Evolutionary conservation across 2,113 vertebrate genomes (phyloP).

Genomic region (Enhydra lutris): DNA sequence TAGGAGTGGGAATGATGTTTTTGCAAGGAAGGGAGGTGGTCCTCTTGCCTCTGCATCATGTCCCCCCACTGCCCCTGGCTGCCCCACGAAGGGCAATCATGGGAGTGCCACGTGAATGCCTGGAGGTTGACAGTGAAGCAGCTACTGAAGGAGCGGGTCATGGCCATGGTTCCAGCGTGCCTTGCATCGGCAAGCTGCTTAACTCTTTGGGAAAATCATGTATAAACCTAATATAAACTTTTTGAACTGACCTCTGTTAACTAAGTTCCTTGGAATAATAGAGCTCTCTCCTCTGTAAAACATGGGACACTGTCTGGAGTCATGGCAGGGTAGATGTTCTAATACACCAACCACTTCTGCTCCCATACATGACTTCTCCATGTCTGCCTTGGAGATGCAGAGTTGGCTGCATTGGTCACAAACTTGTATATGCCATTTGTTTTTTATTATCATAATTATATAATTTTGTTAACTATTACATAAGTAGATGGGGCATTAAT

Average conservation of each 20-base stretch:
- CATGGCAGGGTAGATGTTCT: neutral
- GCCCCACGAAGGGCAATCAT: neutral
- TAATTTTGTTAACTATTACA: neutral
- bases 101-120: too few species aligned
- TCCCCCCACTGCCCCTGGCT: too few species aligned
- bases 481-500: neutral
- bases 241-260: neutral
- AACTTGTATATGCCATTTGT: neutral
- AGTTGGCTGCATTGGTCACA: neutral
- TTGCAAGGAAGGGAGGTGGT: neutral
- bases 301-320: too few species aligned
- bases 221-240: neutral
- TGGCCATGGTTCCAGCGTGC: neutral
- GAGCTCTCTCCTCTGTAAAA: neutral
- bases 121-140: neutral
- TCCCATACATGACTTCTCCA: neutral
- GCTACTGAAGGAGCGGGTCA: neutral
- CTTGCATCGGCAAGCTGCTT: neutral
- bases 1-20: neutral
- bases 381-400: neutral
- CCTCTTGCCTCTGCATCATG: neutral
- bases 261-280: neutral
- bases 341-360: neutral
- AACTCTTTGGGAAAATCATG: neutral
- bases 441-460: slow-evolving; percentile 37